Base-by-base conservation (phyloP, 2,797 vertebrate genomes). In the Agapornis canus region DNA sequence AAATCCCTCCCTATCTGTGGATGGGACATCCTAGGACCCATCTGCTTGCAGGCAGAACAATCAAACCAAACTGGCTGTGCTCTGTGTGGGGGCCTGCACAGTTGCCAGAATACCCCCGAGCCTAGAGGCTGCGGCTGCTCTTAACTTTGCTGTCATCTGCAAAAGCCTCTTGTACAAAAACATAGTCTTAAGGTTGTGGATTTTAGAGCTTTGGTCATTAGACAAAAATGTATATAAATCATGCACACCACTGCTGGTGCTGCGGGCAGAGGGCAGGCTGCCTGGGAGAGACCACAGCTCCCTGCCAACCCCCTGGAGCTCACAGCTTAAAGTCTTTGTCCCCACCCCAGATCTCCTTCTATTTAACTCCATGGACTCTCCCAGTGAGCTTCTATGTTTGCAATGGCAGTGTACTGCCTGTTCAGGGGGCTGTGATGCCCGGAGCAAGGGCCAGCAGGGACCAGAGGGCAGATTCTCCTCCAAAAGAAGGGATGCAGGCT, bases 141-240 rank as follows among this genome's bases (percentile, higher is more conserved):
- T 57, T 23, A 32, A 70, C 35, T 90, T 70, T 63, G 51, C 52
- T n/a, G 26, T 59, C 3, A 0, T 51, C 86, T 47, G 60, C 86
- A 76, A 84, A 82, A 89, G 43, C 73, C 54, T 72, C 27, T 11
- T 23, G 17, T 52, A 78, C 29, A 66, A 83, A 95, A 91, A 8
- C 27, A 3, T 16, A 31, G 31, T 1, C 1, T 78, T 25, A 76
- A 79, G 70, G 63, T 48, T 66, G 91, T 0, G 0, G 66, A 76
- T 90, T 95, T 79, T 66, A 93, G 51, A 93, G 78, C 86, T 93
- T 96, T 0, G 3, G 66, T 96, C 95, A 96, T 56, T 54, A 1
- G 20, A 82, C 84, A 95, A 96, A 96, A 95, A 96, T 94, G 95
- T 77, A 49, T 76, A 60, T 96, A 90, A 84, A 96, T 95, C 96